These are phyloP conservation scores for Perca schrenkii DNA, from an alignment of 2,113 vertebrate species.

Conservation along the genomic window DNA sequence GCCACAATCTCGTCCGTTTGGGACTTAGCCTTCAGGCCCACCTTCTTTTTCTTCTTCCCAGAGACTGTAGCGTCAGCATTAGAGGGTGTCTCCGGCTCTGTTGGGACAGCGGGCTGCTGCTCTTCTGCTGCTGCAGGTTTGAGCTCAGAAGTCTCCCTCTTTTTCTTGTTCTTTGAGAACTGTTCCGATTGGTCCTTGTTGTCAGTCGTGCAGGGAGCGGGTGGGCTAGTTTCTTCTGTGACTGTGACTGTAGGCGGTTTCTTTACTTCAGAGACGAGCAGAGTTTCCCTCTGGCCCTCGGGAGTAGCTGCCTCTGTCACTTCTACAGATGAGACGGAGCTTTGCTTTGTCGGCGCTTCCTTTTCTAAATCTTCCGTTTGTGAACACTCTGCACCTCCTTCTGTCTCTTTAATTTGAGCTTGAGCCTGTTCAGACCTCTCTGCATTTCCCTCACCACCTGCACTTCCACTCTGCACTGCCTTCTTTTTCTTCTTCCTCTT, in stretches of 20 bases:
- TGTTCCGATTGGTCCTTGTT: background rate
- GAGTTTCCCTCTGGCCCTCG: background rate
- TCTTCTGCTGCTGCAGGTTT: background rate
- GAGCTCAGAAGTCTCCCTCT: background rate
- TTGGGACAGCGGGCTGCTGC: background rate
- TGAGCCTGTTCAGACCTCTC: background rate
- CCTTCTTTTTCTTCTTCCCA: conserved; percentile 36
- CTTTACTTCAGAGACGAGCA: background rate
- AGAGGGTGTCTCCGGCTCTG: background rate
- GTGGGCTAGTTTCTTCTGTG: background rate
- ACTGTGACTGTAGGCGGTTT: background rate
- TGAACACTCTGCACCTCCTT: background rate
- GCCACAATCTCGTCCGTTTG: background rate
- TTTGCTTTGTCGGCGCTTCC: background rate
- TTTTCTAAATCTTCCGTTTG: background rate
- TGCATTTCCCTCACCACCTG: background rate
- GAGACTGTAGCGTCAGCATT: background rate
- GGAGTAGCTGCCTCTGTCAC: background rate
- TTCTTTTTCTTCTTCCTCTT: conserved; percentile 66
- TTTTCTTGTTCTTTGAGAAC: background rate
- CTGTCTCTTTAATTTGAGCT: background rate
- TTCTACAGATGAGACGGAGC: background rate
- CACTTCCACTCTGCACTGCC: background rate
- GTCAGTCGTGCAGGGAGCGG: background rate
- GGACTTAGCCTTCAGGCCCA: background rate